Evolutionary conservation across 2,797 vertebrate genomes (phyloP), one percentile per base, ranked within the genome.

Genomic region (Crocodylus rhombifer): DNA sequence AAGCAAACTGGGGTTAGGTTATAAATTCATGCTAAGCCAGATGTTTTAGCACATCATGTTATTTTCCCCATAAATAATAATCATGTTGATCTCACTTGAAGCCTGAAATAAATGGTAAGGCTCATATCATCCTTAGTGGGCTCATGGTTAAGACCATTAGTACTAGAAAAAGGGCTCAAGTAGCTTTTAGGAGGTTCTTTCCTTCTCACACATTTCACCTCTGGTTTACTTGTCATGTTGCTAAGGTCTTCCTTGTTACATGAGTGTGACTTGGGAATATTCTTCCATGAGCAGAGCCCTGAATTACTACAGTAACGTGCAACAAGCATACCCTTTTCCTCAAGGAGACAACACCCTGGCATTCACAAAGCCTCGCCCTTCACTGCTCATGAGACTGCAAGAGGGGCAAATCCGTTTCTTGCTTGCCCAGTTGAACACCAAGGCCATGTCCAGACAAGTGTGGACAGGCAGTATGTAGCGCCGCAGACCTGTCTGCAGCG

Each of bases 351-450:
- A 7, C 3, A 90, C 90, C 64, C 9, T 90, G 88, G 80, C 88
- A 88, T 1, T 26, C 58, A 30, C 21, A 67, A 26, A 81, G 67
- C 67, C 63, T 15, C 76, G 86, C 71, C 80, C 82, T n/a, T 75
- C 61, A 23, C 30, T 23, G n/a, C 8, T 1, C 23, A 84, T 84
- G 96, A 78, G 73, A 90, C 82, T 65, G 76, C 76, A 18, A 14
- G 11, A 61, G 75, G 26, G 89, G 88, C 87, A 84, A 83, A 83
- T 77, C 2, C 7, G 86, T 64, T 12, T 78, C 83, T 74, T 91
- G 91, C 89, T 78, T 30, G 83, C 92, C 88, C 51, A 80, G 93
- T 14, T 90, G 90, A 97, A 92, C 90, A 51, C 21, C 42, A 51
- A 51, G 42, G 42, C 10, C 42, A 51, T 11, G 42, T 51, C 42